A percentile compares a stretch with the other conserved stretches of the same genome.
Evolutionary conservation across 2,797 vertebrate species (phyloP).

Genomic region (Lepilemur ruficaudatus): DNA sequence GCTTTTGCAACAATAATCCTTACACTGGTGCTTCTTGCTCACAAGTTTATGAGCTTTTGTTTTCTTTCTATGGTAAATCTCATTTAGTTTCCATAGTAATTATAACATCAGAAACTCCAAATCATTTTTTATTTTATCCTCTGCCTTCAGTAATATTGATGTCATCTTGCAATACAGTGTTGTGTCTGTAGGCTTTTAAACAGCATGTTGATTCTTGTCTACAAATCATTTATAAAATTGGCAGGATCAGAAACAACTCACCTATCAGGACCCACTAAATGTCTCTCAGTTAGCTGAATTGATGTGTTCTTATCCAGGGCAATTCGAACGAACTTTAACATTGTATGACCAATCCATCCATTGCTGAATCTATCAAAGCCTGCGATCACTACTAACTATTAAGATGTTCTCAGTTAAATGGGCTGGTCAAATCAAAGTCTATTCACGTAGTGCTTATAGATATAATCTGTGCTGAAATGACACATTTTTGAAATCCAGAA

Average conservation of each 20-base stretch:
- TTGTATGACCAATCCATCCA: neutral
- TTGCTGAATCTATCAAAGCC: slow-evolving; percentile 4
- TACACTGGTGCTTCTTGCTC: neutral
- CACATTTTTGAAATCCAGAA: slow-evolving; percentile 13
- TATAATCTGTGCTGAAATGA: neutral
- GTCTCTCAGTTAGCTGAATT: neutral
- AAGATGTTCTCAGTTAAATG: neutral
- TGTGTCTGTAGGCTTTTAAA: neutral
- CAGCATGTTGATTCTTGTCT: neutral
- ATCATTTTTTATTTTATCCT: neutral
- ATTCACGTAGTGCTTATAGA: neutral
- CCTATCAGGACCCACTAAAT: neutral
- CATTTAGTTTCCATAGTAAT: neutral
- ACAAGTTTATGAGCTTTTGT: neutral
- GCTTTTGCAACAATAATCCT: neutral
- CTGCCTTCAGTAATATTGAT: neutral
- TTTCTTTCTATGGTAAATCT: neutral
- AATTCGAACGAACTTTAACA: neutral
- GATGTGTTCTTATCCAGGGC: neutral
- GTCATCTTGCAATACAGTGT: neutral
- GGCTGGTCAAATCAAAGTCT: neutral
- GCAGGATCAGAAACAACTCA: slow-evolving; percentile 18
- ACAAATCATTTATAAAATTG: slow-evolving; percentile 5
- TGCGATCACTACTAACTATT: neutral
- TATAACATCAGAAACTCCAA: neutral